Evolutionary conservation across 2,888 invertebrate genomes (phyloP), one percentile per base, ranked within the genome.

Genomic region (Campoletis raptor): DNA sequence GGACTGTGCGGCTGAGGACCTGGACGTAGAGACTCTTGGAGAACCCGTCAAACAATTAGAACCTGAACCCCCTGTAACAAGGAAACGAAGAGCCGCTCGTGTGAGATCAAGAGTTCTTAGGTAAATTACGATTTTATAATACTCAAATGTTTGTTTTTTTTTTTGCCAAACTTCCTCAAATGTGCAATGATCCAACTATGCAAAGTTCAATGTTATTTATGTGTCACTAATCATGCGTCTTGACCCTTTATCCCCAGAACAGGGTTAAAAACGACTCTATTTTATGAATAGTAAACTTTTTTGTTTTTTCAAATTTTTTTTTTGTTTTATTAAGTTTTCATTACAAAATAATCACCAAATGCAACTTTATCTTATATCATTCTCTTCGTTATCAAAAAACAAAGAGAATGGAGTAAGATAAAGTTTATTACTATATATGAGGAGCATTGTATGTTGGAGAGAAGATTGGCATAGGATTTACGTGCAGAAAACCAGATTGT

Each of bases 11-110:
- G 42, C 36, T 4, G 77, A 85, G 0, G 57, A 85, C 2, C 83
- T 82, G 1, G 89, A 89, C 6, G 40, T 40, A 0, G 82, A 88
- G 72, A 70, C 66, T 0, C 45, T 74, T 2, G 64, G 40, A 12
- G 52, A 81, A 42, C 8, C 61, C 8, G 61, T 57, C 18, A 42
- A 67, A 83, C 88, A 78, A 87, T 5, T 18, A 0, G 82, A 90
- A 69, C 69, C 78, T 9, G 89, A 90, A 70, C 72, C 86, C 15
- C 90, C 92, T 0, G 83, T 90, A 48, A 91, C 92, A 5, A 92
- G 91, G 77, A 93, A 93, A 84, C 90, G 92, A 80, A 92, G 92
- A 83, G 90, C 89, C 61, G 92, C 90, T 40, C 89, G 92, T 64
- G 87, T 91, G 30, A 91, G 92, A 89, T 86, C 90, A 45, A 89